Percentiles rank a stretch among this genome's conserved stretches.
Evolutionary conservation across 2,797 vertebrate genomes (phyloP).

Genomic region (Halcyon leucocephala): DNA sequence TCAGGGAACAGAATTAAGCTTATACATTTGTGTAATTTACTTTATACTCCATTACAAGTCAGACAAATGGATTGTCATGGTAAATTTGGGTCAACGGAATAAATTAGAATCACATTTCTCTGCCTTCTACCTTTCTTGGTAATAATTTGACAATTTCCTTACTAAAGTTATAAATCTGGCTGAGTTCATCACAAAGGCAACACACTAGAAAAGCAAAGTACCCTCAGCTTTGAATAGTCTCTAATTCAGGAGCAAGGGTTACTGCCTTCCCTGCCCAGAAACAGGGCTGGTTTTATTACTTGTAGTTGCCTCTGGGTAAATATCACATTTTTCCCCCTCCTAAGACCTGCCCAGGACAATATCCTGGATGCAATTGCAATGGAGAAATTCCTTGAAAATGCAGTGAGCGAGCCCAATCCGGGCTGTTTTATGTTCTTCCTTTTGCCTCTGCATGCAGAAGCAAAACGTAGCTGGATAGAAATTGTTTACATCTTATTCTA

Average conservation of each 20-base stretch:
- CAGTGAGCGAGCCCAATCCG: accelerated
- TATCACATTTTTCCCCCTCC: neutral
- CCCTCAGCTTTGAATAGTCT: neutral
- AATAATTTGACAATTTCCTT: neutral
- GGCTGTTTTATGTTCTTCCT: neutral
- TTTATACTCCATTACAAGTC: neutral
- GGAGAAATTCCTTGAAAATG: neutral
- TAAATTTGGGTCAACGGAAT: neutral
- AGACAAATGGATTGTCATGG: neutral
- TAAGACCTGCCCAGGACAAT: neutral
- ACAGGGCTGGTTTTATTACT: neutral
- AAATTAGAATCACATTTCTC: neutral
- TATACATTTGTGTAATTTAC: neutral
- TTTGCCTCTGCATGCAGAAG: neutral
- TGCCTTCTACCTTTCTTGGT: neutral
- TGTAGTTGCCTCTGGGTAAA: neutral
- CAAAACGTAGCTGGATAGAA: neutral
- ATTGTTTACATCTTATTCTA: neutral
- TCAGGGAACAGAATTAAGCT: neutral
- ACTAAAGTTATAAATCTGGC: neutral
- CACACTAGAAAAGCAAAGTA: neutral
- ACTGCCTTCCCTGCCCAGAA: neutral
- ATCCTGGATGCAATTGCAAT: accelerated
- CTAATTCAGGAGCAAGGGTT: neutral
- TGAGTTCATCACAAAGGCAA: neutral